phyloP scores from a whole-genome alignment of 2,113 vertebrate species.

The Lophius piscatorius region DNA sequence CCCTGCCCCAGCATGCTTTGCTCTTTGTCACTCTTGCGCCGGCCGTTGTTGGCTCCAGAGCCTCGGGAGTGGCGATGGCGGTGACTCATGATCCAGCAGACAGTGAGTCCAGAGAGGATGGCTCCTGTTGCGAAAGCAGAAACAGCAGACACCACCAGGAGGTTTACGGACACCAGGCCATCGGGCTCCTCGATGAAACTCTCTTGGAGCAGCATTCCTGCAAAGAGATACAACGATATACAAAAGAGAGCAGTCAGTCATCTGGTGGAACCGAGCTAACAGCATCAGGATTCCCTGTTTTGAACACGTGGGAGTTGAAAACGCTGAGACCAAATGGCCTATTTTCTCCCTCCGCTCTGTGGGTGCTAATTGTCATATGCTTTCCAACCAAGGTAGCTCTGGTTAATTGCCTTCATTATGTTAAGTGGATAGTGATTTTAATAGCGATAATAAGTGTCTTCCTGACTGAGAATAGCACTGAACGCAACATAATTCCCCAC shows the following conservation, averaged over 20 bases:
- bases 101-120: conserved; percentile 90
- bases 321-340: conserved; percentile 38
- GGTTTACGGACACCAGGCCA: conserved; percentile 91
- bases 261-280: conserved; percentile 17
- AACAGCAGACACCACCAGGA: conserved; percentile 92
- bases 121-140: conserved; percentile 94
- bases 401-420: conserved; percentile 79
- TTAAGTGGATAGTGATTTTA: conserved; percentile 81
- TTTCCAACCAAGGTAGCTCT: conserved; percentile 60
- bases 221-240: no score
- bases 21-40: conserved; percentile 90
- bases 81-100: conserved; percentile 95
- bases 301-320: conserved; percentile 50
- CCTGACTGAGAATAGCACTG: conserved; percentile 74
- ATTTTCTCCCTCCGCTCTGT: conserved; percentile 46
- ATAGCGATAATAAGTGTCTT: conserved; percentile 76
- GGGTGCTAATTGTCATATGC: conserved; percentile 49
- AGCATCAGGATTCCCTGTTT: conserved; percentile 52
- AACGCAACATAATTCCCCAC: conserved; percentile 63
- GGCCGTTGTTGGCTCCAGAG: conserved; percentile 64
- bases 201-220: conserved; percentile 84
- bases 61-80: conserved; percentile 82
- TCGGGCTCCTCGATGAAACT: conserved; percentile 91
- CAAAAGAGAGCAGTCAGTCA: conserved; percentile 27
- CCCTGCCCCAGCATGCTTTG: conserved; percentile 87